These are phyloP conservation scores for Galerucella calmariensis DNA, from an alignment of 2,888 invertebrate species.

Conservation along the genomic window DNA sequence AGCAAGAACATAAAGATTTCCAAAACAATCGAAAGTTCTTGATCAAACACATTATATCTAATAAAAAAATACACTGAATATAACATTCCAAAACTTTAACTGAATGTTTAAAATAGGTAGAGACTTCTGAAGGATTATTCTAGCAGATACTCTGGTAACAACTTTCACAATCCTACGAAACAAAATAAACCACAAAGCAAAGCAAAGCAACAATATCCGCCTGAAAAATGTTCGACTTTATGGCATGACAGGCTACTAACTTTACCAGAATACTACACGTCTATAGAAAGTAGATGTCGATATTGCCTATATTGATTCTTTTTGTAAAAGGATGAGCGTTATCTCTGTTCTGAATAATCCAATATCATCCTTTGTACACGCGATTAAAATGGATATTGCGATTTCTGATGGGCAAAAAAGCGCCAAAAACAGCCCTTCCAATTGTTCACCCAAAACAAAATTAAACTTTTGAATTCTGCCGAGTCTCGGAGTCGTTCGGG, in stretches of 20 bases:
- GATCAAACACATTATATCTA: no score
- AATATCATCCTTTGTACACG: conserved; percentile 32
- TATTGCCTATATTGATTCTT: conserved; percentile 25
- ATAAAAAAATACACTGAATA: no score
- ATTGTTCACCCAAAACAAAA: conserved; percentile 36
- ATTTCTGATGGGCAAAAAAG: conserved; percentile 28
- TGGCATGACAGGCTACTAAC: background rate
- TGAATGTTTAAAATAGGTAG: no score
- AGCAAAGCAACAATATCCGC: background rate
- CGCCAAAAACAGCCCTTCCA: conserved; percentile 22
- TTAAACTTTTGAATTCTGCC: conserved; percentile 38
- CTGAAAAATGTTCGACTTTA: background rate
- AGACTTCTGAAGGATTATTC: no score
- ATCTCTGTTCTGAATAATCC: conserved; percentile 33
- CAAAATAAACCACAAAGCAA: background rate
- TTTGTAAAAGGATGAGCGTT: conserved; percentile 24
- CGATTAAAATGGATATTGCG: conserved; percentile 35
- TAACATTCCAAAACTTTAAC: no score
- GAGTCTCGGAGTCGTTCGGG: conserved; percentile 21
- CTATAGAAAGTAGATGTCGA: conserved; percentile 24
- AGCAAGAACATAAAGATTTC: no score
- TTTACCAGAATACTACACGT: background rate
- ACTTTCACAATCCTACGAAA: background rate
- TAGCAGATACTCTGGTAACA: no score
- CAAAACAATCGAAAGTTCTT: no score